phyloP scores from a whole-genome alignment of 1,140 invertebrate species.

The Bursaphelenchus mucronatus region DNA sequence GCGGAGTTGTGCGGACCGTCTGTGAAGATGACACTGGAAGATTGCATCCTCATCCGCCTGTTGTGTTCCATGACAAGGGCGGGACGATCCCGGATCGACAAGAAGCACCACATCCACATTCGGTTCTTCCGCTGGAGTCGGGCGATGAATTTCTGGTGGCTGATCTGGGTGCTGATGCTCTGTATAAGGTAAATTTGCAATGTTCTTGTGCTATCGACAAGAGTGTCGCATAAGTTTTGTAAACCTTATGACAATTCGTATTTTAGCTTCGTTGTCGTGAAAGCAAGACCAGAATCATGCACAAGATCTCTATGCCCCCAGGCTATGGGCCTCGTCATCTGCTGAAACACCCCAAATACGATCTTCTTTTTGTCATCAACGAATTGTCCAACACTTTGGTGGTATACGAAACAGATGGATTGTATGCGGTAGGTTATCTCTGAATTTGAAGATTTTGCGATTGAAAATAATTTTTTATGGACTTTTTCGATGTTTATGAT shows the following conservation, averaged over 20 bases:
- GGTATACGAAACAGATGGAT: slow-evolving; percentile 4
- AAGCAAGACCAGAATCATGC: slow-evolving; percentile 2
- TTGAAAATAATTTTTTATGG: too few relatives aligned
- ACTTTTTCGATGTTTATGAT: too few relatives aligned
- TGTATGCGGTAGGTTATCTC: background rate
- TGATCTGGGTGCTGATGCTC: slow-evolving; percentile 19
- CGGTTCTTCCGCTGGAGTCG: slow-evolving; percentile 1
- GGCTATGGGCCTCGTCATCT: slow-evolving; percentile 21
- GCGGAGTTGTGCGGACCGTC: slow-evolving; percentile 15
- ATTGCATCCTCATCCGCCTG: slow-evolving; percentile 11
- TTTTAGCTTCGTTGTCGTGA: too few relatives aligned
- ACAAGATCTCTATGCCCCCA: background rate
- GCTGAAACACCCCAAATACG: slow-evolving; percentile 15
- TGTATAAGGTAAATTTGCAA: slow-evolving; percentile 20
- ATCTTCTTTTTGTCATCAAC: slow-evolving; percentile 12
- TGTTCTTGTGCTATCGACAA: background rate
- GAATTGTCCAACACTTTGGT: slow-evolving; percentile 20
- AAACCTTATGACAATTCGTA: too few relatives aligned
- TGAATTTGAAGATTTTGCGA: too few relatives aligned
- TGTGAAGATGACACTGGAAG: background rate
- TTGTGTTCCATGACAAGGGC: background rate
- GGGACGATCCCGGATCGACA: slow-evolving; percentile 15
- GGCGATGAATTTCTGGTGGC: slow-evolving; percentile 18
- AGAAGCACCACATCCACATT: slow-evolving; percentile 23
- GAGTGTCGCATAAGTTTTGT: too few relatives aligned